Conservation (phyloP, 2,113 vertebrate species). For the Lepisosteus osseus region DNA sequence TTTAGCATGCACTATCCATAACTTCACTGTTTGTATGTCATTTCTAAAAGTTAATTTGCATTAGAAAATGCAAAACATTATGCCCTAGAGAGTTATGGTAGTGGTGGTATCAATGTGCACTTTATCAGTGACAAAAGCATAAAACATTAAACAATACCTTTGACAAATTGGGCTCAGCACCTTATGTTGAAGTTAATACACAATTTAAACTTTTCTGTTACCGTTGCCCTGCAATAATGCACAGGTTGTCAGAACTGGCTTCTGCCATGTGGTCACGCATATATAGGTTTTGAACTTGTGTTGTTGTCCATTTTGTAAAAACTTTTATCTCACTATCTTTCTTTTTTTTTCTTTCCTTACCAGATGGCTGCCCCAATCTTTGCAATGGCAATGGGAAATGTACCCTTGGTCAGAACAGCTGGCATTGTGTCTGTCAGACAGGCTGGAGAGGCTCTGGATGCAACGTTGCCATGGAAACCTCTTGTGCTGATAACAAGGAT, state of each 20-base stretch:
- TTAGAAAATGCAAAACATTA: too few species aligned
- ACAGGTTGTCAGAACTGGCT: too few species aligned
- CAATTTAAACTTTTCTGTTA: too few species aligned
- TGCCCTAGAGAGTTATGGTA: too few species aligned
- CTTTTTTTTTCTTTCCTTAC: slow-evolving; percentile 57
- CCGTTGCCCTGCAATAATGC: too few species aligned
- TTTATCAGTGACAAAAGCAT: too few species aligned
- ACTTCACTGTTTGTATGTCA: background rate
- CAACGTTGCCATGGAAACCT: slow-evolving; percentile 97
- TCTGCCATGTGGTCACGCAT: background rate
- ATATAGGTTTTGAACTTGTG: background rate
- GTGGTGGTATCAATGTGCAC: too few species aligned
- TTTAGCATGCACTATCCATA: slow-evolving; percentile 35
- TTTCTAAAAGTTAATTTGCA: too few species aligned
- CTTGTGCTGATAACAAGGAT: slow-evolving; percentile 97
- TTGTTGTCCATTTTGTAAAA: background rate
- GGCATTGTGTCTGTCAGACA: slow-evolving; percentile 97
- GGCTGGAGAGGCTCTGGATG: slow-evolving; percentile 97
- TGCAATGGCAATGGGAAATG: slow-evolving; percentile 97
- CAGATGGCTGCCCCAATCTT: slow-evolving; percentile 97
- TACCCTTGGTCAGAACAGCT: slow-evolving; percentile 97
- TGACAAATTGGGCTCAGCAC: too few species aligned
- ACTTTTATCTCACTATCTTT: background rate
- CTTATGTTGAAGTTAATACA: too few species aligned
- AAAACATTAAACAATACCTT: too few species aligned